Evolutionary conservation across 2,113 vertebrate species (phyloP).

Genomic region (Lynx canadensis): DNA sequence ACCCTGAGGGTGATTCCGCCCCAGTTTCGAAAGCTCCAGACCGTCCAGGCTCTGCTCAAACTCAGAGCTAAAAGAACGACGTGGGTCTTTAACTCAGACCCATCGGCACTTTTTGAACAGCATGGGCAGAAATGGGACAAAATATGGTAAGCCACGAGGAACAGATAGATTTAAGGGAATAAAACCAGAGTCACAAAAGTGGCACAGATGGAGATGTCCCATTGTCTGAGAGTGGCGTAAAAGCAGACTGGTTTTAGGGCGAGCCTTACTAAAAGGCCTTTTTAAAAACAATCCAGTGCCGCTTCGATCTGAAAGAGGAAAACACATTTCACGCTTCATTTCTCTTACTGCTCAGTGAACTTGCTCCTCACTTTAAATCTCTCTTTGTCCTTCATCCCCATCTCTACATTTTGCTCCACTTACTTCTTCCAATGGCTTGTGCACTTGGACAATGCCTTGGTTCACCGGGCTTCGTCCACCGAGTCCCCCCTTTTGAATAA

Average conservation of each 20-base stretch:
- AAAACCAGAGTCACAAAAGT: neutral
- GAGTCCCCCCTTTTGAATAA: neutral
- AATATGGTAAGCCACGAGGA: neutral
- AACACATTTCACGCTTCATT: conserved; percentile 44
- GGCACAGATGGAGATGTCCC: neutral
- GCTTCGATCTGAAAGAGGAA: conserved; percentile 56
- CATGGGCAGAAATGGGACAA: neutral
- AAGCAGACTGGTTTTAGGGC: neutral
- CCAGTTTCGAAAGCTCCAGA: neutral
- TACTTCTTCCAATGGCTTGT: neutral
- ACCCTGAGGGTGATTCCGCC: neutral
- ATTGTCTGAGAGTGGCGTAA: neutral
- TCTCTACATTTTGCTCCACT: neutral
- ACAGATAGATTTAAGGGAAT: neutral
- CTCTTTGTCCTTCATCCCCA: neutral
- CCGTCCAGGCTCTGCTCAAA: neutral
- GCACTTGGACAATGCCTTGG: neutral
- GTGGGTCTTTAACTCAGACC: neutral
- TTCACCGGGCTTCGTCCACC: neutral
- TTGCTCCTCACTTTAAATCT: neutral
- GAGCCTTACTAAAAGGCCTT: neutral
- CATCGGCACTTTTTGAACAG: neutral
- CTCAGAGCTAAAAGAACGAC: neutral
- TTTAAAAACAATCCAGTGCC: neutral
- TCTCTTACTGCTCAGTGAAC: conserved; percentile 11